Evolutionary conservation across 1,140 invertebrate genomes (phyloP).

Genomic region (Pseudobourletiella spinata): DNA sequence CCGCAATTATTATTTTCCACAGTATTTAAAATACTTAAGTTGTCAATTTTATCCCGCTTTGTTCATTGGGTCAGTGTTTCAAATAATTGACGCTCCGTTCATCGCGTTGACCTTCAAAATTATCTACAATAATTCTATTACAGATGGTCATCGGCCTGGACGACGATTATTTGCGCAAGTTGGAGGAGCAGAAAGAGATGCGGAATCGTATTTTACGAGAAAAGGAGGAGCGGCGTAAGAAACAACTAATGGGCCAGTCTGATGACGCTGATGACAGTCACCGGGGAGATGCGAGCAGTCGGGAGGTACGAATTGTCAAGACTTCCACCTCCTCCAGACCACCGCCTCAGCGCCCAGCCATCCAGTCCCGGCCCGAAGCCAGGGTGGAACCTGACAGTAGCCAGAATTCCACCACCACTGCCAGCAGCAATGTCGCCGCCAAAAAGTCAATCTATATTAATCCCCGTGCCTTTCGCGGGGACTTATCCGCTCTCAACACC

Average conservation of each 20-base stretch:
- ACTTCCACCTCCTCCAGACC: not conserved
- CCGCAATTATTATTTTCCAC: too few species aligned
- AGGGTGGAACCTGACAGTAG: not conserved
- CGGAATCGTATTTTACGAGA: constrained; percentile 26
- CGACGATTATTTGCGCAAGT: constrained; percentile 25
- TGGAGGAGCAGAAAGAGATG: constrained; percentile 28
- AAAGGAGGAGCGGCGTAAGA: constrained; percentile 20
- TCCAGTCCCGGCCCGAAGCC: not conserved
- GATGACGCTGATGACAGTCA: not conserved
- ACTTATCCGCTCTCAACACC: constrained; percentile 17
- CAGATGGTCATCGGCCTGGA: constrained; percentile 30
- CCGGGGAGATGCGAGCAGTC: not conserved
- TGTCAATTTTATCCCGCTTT: too few species aligned
- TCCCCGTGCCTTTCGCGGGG: constrained; percentile 26
- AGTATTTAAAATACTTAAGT: too few species aligned
- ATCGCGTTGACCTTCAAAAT: too few species aligned
- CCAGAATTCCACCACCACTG: not conserved
- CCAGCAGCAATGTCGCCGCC: not conserved
- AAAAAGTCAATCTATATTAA: constrained; percentile 24
- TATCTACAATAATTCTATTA: too few species aligned
- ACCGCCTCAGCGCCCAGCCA: not conserved
- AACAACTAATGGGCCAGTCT: not conserved
- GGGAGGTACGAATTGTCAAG: constrained; percentile 1
- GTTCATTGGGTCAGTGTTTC: too few species aligned
- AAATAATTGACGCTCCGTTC: too few species aligned